Base-by-base conservation (phyloP, 2,797 vertebrate genomes). In the Glyptemys insculpta region DNA sequence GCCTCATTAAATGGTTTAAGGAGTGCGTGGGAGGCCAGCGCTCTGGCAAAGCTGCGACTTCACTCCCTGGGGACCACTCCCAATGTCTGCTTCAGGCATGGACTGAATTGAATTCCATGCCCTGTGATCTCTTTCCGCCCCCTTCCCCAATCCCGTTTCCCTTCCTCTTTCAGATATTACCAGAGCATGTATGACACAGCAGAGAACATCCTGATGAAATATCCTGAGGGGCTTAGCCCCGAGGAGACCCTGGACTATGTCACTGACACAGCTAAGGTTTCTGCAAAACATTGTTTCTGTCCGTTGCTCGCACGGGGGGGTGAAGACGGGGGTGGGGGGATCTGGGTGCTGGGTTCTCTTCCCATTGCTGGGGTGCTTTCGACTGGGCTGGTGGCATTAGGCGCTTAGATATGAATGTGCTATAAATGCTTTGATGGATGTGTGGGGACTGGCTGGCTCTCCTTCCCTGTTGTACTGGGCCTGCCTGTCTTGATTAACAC, bases 101-200 rank as follows among this genome's bases (percentile, higher is more conserved):
- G 50, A 85, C 82, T 41, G 86, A 79, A n/a, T 56, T 82, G 53
- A 65, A 85, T 89, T 83, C 94, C 65, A 2, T 12, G 47, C 81
- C 85, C 59, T 5, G 41, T 41, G 83, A 7, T 88, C 86, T 83
- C 23, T 41, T 15, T 16, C 92, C 4, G 5, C 54, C 86, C 14
- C 92, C 56, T 78, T 81, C 87, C 87, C 49, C 49, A 37, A 65
- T 83, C 82, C 72, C 23, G 44, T n/a, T 81, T 84, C 18, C 44
- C 14, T 6, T 0, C 10, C 54, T 62, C 83, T 76, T 27, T 1
- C 98, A 99, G 99, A 91, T 99, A 99, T 95, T 99, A 99, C 83
- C 98, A 99, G 97, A 99, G 99, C 88, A 96, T 99, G 94, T 99
- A 99, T 0, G 99, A 99, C 95, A 99, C 98, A 0, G 97, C 98